phyloP scores from a whole-genome alignment of 2,113 vertebrate species.

The Perccottus glenii region DNA sequence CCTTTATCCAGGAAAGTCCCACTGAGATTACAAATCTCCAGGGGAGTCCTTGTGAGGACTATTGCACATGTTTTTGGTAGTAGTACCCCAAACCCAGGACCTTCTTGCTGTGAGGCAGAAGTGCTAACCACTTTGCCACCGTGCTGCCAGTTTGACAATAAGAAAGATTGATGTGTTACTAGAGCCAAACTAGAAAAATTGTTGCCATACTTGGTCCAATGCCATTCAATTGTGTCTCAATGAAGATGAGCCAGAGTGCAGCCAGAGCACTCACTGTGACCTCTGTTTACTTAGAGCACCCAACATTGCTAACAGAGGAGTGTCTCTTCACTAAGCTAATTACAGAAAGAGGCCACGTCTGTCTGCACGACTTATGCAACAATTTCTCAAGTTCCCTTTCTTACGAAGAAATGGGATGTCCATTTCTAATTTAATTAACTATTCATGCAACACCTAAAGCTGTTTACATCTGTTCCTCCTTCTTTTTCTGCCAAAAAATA shows the following conservation, averaged over 20 bases:
- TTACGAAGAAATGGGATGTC: neutral
- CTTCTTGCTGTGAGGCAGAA: too few relatives aligned
- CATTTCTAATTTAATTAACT: neutral
- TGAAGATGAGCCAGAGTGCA: conserved; percentile 22
- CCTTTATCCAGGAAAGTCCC: too few relatives aligned
- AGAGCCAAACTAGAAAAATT: neutral
- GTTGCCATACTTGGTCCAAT: neutral
- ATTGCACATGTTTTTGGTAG: too few relatives aligned
- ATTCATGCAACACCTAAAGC: too few relatives aligned
- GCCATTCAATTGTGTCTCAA: conserved; percentile 16
- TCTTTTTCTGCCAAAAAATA: too few relatives aligned
- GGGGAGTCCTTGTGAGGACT: too few relatives aligned
- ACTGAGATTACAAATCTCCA: too few relatives aligned
- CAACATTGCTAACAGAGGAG: conserved; percentile 42
- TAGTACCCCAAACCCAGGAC: too few relatives aligned
- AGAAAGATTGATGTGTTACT: neutral
- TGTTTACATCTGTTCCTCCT: too few relatives aligned
- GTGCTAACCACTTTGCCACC: too few relatives aligned
- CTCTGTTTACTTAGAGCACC: conserved; percentile 28
- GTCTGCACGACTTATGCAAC: conserved; percentile 29
- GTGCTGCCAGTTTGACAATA: neutral
- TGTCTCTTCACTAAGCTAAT: conserved; percentile 57
- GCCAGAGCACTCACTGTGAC: conserved; percentile 16
- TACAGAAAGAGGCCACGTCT: conserved; percentile 57
- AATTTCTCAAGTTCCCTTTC: conserved; percentile 16